Evolutionary conservation across 2,888 invertebrate species (phyloP), one percentile per base, ranked within the genome.

Genomic region (Odontocolon sp.): DNA sequence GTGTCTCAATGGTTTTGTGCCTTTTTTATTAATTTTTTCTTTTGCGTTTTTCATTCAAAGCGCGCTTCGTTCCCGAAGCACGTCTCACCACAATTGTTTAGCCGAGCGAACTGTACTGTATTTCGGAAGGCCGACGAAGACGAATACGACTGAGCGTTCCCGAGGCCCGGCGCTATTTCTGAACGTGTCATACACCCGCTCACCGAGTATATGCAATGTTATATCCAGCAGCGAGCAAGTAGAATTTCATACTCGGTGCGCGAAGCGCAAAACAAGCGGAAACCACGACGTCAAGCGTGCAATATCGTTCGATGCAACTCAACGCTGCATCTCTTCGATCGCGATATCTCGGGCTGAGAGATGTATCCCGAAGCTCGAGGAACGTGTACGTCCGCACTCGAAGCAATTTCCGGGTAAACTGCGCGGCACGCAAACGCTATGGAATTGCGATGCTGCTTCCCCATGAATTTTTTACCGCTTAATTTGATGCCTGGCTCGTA

Each of bases 31-130:
- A 11, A 26, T 14, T 33, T 18, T 11, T 31, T 16, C 38, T 23
- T 2, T 23, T 9, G 38, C 11, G 11, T 36, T 23, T 21, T 6
- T 45, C 16, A n/a, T 23, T 31, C 16, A 38, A 16, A 5, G 18
- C 16, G 9, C 11, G 26, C 42, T 42, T 36, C 8, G 36, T 21
- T 45, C 61, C 18, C 50, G n/a, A 16, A 36, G 38, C 61, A 61
- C 78, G 77, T 72, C 78, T 66, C 16, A 21, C 14, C 77, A 16
- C 36, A 50, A 57, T 68, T 69, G 66, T 79, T 77, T 54, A 23
- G 45, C 50, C 59, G 68, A 38, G 52, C 66, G 6, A 38, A 79
- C 78, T 79, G 64, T n/a, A n/a, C 31, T 64, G 47, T 42, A 63
- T 68, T 77, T 72, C 52, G 63, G 66, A 72, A 72, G 64, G 11